phyloP scores from a whole-genome alignment of 2,113 vertebrate species.

The Phalacrocorax aristotelis region DNA sequence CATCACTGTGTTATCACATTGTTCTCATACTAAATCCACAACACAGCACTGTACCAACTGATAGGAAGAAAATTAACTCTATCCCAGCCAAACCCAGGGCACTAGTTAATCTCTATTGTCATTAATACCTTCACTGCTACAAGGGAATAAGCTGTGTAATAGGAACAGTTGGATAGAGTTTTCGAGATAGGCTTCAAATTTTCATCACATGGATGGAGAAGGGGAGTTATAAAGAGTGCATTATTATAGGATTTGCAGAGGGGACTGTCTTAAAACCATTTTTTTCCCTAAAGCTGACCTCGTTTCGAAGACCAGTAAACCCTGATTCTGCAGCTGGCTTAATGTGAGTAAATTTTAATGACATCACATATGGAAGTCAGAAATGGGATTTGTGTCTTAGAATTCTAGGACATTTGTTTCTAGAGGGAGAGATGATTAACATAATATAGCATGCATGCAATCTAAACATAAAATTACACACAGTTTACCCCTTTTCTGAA shows the following conservation, averaged over 20 bases:
- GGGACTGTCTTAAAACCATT: not conserved
- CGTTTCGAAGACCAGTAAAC: not conserved
- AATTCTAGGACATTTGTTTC: not conserved
- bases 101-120: not conserved
- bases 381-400: not conserved
- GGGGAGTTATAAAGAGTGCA: rapidly evolving
- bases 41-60: no score
- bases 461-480: not conserved
- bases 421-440: not conserved
- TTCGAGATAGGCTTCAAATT: not conserved
- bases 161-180: not conserved
- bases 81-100: no score
- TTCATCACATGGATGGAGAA: not conserved
- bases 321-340: not conserved
- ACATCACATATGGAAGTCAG: not conserved
- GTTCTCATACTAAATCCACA: no score
- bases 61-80: no score
- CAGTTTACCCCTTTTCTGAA: not conserved
- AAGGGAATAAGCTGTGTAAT: not conserved
- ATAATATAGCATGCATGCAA: not conserved
- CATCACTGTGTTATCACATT: no score
- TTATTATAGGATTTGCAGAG: not conserved
- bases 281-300: not conserved
- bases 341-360: not conserved
- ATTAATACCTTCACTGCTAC: not conserved